A percentile compares a stretch with the other conserved stretches of the same genome.
Evolutionary conservation across 2,888 invertebrate genomes (phyloP).

Genomic region (Macrophya annulata): DNA sequence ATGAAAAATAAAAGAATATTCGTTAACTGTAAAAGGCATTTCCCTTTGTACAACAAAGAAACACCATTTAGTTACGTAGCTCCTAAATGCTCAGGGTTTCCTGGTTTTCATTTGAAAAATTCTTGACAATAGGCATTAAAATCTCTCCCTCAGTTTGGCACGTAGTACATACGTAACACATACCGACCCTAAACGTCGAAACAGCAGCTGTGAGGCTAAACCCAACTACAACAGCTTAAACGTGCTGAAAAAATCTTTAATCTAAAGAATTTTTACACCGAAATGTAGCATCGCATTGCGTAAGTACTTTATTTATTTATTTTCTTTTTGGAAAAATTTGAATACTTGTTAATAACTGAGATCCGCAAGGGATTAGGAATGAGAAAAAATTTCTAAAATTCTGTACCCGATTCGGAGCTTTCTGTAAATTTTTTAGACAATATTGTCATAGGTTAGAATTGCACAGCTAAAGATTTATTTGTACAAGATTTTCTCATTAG

Average conservation of each 20-base stretch:
- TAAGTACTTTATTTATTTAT: background rate
- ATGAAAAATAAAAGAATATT: background rate
- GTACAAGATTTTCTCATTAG: background rate
- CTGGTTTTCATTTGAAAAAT: background rate
- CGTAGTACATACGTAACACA: background rate
- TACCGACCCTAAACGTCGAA: background rate
- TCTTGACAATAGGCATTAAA: slow-evolving; percentile 21
- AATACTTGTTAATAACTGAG: background rate
- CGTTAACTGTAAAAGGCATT: background rate
- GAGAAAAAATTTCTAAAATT: background rate
- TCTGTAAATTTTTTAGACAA: background rate
- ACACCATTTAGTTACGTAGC: background rate
- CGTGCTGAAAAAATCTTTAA: background rate
- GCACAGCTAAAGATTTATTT: background rate
- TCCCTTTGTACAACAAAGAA: background rate
- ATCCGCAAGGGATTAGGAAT: background rate
- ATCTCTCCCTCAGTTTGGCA: slow-evolving; percentile 11
- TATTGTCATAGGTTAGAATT: background rate
- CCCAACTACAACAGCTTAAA: background rate
- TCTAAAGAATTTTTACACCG: background rate
- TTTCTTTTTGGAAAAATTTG: background rate
- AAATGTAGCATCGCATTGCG: background rate
- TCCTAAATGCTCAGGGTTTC: background rate
- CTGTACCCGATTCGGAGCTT: background rate
- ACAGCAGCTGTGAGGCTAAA: background rate